Percentiles rank a stretch among this genome's conserved stretches.
Conservation (phyloP, 2,888 invertebrate species). For the Platerodrilus igneus region DNA sequence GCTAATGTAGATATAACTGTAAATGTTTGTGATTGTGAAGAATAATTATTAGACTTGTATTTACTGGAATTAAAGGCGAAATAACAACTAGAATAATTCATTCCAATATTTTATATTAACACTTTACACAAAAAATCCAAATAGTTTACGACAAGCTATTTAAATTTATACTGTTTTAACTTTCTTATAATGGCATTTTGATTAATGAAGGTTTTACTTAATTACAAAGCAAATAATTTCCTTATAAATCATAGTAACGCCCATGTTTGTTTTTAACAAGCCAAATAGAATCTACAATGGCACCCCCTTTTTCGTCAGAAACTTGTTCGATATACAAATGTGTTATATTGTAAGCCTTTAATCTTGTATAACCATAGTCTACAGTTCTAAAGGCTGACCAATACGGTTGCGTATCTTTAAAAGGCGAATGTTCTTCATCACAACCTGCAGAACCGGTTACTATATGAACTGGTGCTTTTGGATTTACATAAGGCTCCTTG, state of each 20-base stretch:
- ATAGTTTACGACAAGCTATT: too few species aligned
- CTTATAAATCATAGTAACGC: constrained; percentile 5
- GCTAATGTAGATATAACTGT: too few species aligned
- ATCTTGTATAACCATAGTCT: constrained; percentile 84
- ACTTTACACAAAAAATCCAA: too few species aligned
- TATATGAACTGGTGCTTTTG: constrained; percentile 81
- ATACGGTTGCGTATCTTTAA: constrained; percentile 44
- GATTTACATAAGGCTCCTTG: constrained; percentile 59
- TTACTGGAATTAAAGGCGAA: too few species aligned
- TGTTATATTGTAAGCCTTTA: constrained; percentile 69
- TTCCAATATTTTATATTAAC: too few species aligned
- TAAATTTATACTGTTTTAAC: too few species aligned
- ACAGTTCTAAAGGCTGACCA: constrained; percentile 77
- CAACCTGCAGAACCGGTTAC: constrained; percentile 82
- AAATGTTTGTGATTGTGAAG: too few species aligned
- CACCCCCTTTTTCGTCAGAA: constrained; percentile 45
- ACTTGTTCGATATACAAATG: constrained; percentile 80
- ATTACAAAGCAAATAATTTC: too few species aligned
- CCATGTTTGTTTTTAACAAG: constrained; percentile 38
- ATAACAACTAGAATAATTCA: too few species aligned
- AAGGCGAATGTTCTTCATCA: constrained; percentile 65
- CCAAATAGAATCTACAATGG: constrained; percentile 44
- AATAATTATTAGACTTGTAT: too few species aligned
- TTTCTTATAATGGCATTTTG: too few species aligned
- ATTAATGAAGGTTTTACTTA: too few species aligned